Base-by-base conservation (phyloP, 2,113 vertebrate genomes). In the Aphelocoma coerulescens region DNA sequence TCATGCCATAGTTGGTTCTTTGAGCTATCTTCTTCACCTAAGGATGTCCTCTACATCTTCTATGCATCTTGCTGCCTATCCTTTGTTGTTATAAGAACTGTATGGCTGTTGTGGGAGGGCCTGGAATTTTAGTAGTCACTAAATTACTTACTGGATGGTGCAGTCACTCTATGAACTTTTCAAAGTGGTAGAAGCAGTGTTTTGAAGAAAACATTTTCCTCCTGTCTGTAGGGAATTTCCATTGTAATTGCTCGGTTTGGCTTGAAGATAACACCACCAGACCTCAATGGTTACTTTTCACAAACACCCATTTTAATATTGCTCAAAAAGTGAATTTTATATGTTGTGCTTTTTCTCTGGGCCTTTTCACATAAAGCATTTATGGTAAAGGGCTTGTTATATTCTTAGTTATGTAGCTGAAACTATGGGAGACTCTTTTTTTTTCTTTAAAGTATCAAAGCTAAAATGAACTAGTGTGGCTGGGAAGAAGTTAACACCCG, bases 31-130 rank as follows among this genome's bases (percentile, higher is more conserved):
- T 37, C 55, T 58, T 82, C 54, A 81, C 14, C 28, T 61, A 37
- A 32, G n/a, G 12, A 2, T 18, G 4, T 55, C 84, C 57, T 73
- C 30, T 62, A 16, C 24, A 76, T 69, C 16, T 32, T 16, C 13
- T 17, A 3, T 82, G 39, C 15, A 16, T 52, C 35, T 67, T 0
- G 0, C 67, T 55, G 32, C 62, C 44, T 52, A 28, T 39, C 23
- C 37, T n/a, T 68, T 52, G 17, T 78, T 46, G 20, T 22, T 27
- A 1, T 28, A 37, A 39, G 23, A 63, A 10, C 37, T 71, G 28
- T 16, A 23, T 24, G 15, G 33, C 39, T 59, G 12, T 13, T 88
- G 39, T n/a, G 23, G 48, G 27, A 55, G 14, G 16, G 46, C 6
- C 17, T 54, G 48, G 22, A 28, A 46, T 58, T 85, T 19, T 54